phyloP scores from a whole-genome alignment of 1,140 invertebrate species.

The Macrocentrus cingulum region DNA sequence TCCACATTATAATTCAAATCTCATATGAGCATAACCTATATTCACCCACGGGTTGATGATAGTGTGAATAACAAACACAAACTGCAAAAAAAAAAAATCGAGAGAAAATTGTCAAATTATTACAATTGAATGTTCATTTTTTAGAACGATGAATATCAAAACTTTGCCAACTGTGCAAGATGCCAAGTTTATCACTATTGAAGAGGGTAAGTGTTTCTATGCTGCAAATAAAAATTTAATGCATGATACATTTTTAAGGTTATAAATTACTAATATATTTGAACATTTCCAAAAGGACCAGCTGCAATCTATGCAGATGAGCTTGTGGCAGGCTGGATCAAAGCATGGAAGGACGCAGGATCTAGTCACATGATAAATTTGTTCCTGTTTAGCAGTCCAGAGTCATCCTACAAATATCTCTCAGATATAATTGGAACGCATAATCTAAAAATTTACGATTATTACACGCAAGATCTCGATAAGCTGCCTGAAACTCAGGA shows the following conservation, averaged over 20 bases:
- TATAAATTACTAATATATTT: too few relatives aligned
- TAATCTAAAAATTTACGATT: conserved; percentile 46
- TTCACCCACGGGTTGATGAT: too few relatives aligned
- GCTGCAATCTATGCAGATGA: conserved; percentile 36
- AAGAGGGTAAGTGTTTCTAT: too few relatives aligned
- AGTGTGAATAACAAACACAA: too few relatives aligned
- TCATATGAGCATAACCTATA: too few relatives aligned
- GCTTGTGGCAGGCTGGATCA: conserved; percentile 49
- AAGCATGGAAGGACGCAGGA: conserved; percentile 36
- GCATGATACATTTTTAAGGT: too few relatives aligned
- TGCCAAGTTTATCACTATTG: conserved; percentile 1
- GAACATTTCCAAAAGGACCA: too few relatives aligned
- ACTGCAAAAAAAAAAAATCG: too few relatives aligned
- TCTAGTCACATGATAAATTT: conserved; percentile 31
- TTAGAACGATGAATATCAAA: not conserved
- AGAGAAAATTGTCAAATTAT: not conserved
- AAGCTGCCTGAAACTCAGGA: conserved; percentile 30
- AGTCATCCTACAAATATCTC: conserved; percentile 30
- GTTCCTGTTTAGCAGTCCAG: conserved; percentile 44
- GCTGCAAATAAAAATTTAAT: too few relatives aligned
- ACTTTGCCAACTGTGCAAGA: conserved; percentile 7
- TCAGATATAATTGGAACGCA: conserved; percentile 29
- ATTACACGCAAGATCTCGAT: conserved; percentile 39
- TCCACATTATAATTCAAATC: too few relatives aligned
- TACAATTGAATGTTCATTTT: conserved; percentile 7